Conservation (phyloP, 2,888 invertebrate genomes). For the Uloborus plumipes region DNA sequence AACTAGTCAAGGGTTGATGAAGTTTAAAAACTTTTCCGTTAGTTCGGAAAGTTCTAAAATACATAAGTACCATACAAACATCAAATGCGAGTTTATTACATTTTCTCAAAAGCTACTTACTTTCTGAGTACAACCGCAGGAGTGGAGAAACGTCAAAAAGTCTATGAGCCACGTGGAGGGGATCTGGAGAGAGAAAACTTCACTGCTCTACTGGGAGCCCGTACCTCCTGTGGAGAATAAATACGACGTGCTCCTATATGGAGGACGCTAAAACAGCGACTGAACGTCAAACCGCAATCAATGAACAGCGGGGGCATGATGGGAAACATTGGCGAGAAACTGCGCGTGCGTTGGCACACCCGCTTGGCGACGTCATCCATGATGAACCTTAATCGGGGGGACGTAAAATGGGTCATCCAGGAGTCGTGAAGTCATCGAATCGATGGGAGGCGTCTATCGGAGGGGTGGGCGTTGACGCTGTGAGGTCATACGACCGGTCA, state of each 20-base stretch:
- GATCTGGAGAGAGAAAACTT: too few relatives aligned
- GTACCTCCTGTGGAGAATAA: too few relatives aligned
- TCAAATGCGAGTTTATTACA: too few relatives aligned
- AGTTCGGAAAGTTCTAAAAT: too few relatives aligned
- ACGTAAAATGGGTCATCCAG: constrained; percentile 22
- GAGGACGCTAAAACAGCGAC: constrained; percentile 3
- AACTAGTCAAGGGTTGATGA: too few relatives aligned
- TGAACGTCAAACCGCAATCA: constrained; percentile 12
- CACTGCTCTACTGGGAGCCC: too few relatives aligned
- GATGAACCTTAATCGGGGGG: constrained; percentile 12
- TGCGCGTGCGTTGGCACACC: constrained; percentile 20
- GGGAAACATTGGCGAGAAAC: not conserved
- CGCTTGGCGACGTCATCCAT: constrained; percentile 13
- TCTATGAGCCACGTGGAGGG: constrained; percentile 2
- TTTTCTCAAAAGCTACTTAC: too few relatives aligned
- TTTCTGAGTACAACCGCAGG: too few relatives aligned
- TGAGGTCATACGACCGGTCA: not conserved
- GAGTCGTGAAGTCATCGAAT: constrained; percentile 21
- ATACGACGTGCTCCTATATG: not conserved
- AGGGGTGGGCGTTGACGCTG: constrained; percentile 16
- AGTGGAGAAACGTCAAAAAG: too few relatives aligned
- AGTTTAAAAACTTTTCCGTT: too few relatives aligned
- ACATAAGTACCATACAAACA: too few relatives aligned
- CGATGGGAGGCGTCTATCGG: constrained; percentile 19
- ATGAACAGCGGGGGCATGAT: constrained; percentile 2